These are phyloP conservation scores for Aldrovandia affinis DNA, from an alignment of 2,797 vertebrate species.

Conservation along the genomic window DNA sequence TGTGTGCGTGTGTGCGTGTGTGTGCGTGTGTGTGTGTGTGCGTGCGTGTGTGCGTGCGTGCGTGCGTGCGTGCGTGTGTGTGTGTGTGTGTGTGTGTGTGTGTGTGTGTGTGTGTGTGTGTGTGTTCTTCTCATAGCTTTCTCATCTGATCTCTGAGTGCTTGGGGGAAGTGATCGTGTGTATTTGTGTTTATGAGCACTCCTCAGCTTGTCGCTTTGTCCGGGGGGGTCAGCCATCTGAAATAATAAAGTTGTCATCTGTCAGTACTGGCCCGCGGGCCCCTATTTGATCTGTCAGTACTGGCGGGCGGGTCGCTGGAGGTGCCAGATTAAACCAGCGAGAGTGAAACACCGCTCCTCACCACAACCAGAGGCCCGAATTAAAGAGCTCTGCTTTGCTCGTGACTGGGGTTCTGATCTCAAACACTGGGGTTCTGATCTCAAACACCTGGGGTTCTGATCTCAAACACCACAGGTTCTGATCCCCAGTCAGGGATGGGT, in stretches of 20 bases:
- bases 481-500: neutral
- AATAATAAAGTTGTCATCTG: slow-evolving; percentile 80
- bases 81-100: neutral
- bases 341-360: slow-evolving; percentile 33
- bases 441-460: neutral
- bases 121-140: no score
- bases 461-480: neutral
- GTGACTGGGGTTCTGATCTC: slow-evolving; percentile 45
- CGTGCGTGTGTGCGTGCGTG: neutral
- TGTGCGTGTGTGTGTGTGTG: neutral
- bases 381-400: slow-evolving; percentile 53
- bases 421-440: neutral
- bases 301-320: slow-evolving; percentile 41
- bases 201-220: neutral
- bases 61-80: neutral
- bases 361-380: slow-evolving; percentile 53
- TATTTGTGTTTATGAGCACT: neutral
- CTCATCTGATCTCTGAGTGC: no score
- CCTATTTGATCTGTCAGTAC: neutral
- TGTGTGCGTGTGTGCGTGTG: neutral
- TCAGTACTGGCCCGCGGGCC: slow-evolving; percentile 55
- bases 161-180: neutral
- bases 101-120: slow-evolving; percentile 19
- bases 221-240: slow-evolving; percentile 68
- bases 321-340: slow-evolving; percentile 66